Evolutionary conservation across 2,113 vertebrate genomes (phyloP).

Genomic region (Lepus americanus): DNA sequence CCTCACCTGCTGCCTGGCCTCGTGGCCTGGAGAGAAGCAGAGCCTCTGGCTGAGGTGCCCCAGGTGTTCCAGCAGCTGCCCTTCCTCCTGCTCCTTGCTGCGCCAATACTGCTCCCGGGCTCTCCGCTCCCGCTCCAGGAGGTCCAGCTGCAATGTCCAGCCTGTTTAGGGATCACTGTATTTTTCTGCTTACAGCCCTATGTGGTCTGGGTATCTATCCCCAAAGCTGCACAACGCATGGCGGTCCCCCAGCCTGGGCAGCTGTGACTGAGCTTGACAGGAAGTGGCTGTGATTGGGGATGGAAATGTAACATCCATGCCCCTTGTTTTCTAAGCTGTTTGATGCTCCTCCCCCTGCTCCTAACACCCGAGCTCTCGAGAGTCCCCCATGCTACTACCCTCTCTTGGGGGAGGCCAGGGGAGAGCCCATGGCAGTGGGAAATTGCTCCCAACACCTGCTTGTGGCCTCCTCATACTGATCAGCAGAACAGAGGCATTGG

Average conservation of each 20-base stretch:
- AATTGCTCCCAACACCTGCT: not conserved
- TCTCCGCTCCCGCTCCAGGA: slow-evolving; percentile 89
- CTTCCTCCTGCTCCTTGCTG: slow-evolving; percentile 89
- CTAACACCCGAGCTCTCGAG: not conserved
- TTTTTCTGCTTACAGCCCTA: not conserved
- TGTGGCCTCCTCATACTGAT: not conserved
- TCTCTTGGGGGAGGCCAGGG: not conserved
- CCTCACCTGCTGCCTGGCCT: slow-evolving; percentile 77
- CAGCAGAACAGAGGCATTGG: not conserved
- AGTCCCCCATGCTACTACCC: not conserved
- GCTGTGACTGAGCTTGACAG: not conserved
- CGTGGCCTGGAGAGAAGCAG: slow-evolving; percentile 68
- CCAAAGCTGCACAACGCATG: not conserved
- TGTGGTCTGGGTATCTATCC: not conserved
- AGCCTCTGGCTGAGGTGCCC: slow-evolving; percentile 85
- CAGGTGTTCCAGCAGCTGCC: slow-evolving; percentile 86
- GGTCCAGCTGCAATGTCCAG: slow-evolving; percentile 86
- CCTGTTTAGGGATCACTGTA: not conserved
- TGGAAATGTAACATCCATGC: not conserved
- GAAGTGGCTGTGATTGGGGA: not conserved
- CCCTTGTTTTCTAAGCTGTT: not conserved
- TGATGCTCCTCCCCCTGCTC: no score
- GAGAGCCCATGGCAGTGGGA: fast-evolving
- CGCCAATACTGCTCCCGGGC: slow-evolving; percentile 88
- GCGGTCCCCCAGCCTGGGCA: not conserved